A percentile compares a stretch with the other conserved stretches of the same genome.
Evolutionary conservation across 2,888 invertebrate genomes (phyloP).

Genomic region (Galerucella nymphaeae): DNA sequence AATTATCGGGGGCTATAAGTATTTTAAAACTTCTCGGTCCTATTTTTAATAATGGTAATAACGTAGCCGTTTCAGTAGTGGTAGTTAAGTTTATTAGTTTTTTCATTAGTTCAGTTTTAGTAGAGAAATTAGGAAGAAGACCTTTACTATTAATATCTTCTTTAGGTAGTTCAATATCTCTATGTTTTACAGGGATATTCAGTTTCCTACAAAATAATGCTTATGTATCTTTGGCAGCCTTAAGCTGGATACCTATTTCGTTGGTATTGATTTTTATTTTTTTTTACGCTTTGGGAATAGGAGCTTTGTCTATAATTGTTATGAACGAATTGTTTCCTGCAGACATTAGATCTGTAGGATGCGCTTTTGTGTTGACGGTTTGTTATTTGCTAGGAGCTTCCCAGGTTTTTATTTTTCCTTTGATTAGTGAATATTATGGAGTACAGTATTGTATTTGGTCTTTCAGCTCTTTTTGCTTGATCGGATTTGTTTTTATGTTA

Average conservation of each 20-base stretch:
- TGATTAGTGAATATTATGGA: constrained; percentile 11
- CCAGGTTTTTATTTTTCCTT: constrained; percentile 17
- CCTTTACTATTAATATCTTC: constrained; percentile 74
- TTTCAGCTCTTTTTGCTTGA: constrained; percentile 14
- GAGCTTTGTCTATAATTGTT: constrained; percentile 13
- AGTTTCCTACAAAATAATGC: constrained; percentile 39
- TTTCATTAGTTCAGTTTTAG: constrained; percentile 78
- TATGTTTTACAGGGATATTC: constrained; percentile 42
- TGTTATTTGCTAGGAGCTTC: constrained; percentile 8
- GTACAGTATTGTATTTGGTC: constrained; percentile 24
- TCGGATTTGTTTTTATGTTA: constrained; percentile 10
- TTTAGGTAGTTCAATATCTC: constrained; percentile 71
- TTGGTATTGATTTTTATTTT: constrained; percentile 72
- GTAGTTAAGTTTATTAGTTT: constrained; percentile 78
- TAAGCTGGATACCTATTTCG: constrained; percentile 77
- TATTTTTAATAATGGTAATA: constrained; percentile 70
- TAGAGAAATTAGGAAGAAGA: constrained; percentile 79
- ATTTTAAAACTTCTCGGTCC: constrained; percentile 80
- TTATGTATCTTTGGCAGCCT: constrained; percentile 51
- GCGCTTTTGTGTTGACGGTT: constrained; percentile 2
- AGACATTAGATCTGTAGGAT: constrained; percentile 17
- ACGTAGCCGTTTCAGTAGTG: constrained; percentile 81
- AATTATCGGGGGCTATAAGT: constrained; percentile 81
- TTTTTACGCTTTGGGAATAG: constrained; percentile 21
- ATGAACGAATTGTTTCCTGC: constrained; percentile 22